Evolutionary conservation across 2,113 vertebrate genomes (phyloP), one percentile per base, ranked within the genome.

Genomic region (Microtus montanus): DNA sequence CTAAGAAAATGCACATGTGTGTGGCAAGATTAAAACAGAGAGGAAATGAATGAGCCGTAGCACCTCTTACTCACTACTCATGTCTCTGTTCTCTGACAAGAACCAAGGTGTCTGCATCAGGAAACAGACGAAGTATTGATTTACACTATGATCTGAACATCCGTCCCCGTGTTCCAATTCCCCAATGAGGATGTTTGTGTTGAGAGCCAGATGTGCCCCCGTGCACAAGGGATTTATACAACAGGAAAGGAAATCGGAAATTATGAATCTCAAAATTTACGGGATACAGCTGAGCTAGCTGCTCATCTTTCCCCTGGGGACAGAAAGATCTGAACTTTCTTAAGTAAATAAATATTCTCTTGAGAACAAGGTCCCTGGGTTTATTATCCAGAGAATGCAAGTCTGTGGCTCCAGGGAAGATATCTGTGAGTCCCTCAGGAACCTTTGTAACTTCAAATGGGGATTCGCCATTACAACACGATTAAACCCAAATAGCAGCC

Each of bases 71-170:
- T 52, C 49, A 52, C 49, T 64, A 24, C 94, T 93, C 78, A 19
- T 68, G 30, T 64, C 61, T 93, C 19, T 7, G 14, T 87, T 63
- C 74, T 13, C 74, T 90, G 73, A 63, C 20, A 90, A 70, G 49
- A 94, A 91, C 87, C 17, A 54, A 83, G 61, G 4, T 70, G 94
- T 95, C 83, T 90, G 52, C 44, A 49, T 95, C 82, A 95, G 38
- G 85, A 33, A 86, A 73, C 41, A 91, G 82, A 93, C 13, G 15
- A 80, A 80, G 79, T 58, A 70, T 77, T 93, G 71, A 93, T 86
- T 93, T 90, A 38, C 1, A 30, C 30, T 82, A 33, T 44, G 71
- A 38, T 49, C 24, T 88, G 49, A 68, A 28, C 68, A 11, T 35
- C n/a, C 6, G 5, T 49, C 30, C 35, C 38, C 3, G 0, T 4